These are phyloP conservation scores for Drosophila limbata DNA, from an alignment of 2,888 invertebrate species.

Conservation along the genomic window DNA sequence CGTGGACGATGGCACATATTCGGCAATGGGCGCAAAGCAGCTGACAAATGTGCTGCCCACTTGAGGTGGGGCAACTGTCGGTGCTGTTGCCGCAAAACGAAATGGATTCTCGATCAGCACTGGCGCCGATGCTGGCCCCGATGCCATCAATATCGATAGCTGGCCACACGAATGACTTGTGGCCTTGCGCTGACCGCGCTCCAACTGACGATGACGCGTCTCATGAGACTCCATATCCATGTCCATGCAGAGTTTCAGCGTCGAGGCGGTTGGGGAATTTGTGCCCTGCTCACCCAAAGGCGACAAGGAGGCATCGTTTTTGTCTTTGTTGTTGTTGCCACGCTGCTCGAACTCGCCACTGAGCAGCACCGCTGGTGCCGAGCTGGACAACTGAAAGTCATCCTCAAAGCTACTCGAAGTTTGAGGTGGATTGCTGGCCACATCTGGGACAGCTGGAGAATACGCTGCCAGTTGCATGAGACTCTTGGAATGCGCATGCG, in stretches of 20 bases:
- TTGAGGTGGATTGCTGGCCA: constrained; percentile 3
- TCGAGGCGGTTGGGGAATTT: constrained; percentile 76
- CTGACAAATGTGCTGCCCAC: constrained; percentile 53
- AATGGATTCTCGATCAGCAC: constrained; percentile 67
- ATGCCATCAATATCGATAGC: constrained; percentile 48
- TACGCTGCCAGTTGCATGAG: constrained; percentile 45
- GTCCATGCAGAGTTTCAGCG: constrained; percentile 70
- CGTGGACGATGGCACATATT: constrained; percentile 45
- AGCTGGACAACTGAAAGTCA: constrained; percentile 76
- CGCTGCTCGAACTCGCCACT: constrained; percentile 63
- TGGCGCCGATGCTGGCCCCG: constrained; percentile 66
- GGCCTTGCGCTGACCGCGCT: constrained; percentile 33
- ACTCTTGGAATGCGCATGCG: constrained; percentile 66
- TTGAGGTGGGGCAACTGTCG: neutral
- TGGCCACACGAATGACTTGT: constrained; percentile 68
- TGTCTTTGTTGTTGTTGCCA: neutral
- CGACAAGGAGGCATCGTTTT: neutral
- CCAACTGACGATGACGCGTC: constrained; percentile 17
- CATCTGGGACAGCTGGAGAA: neutral
- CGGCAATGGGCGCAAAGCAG: constrained; percentile 77
- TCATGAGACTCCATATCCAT: constrained; percentile 42
- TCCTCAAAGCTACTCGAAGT: constrained; percentile 70
- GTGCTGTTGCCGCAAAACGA: constrained; percentile 46
- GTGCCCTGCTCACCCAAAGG: constrained; percentile 16
- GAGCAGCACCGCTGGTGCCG: constrained; percentile 79